Percentiles rank a stretch among this genome's conserved stretches.
These are phyloP conservation scores for Borostomias antarcticus DNA, from an alignment of 2,797 vertebrate genomes.

Conservation along the genomic window DNA sequence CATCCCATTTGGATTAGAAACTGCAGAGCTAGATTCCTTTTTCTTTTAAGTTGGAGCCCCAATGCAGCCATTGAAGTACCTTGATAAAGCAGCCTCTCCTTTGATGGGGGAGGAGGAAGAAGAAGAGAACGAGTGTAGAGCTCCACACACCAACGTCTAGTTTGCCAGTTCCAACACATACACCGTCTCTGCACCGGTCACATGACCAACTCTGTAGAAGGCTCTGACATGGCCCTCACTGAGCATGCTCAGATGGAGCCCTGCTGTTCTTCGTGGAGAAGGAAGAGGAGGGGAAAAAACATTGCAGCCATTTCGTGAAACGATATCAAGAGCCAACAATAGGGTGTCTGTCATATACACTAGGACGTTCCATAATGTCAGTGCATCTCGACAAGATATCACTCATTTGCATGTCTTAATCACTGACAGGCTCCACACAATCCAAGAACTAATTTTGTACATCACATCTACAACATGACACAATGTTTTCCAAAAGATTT, in stretches of 20 bases:
- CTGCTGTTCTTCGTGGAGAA: slow-evolving; percentile 56
- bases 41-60: slow-evolving; percentile 34
- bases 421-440: not conserved
- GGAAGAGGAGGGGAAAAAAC: slow-evolving; percentile 48
- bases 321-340: slow-evolving; percentile 34
- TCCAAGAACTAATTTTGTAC: not conserved
- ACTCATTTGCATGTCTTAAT: not conserved
- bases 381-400: not conserved
- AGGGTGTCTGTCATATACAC: slow-evolving; percentile 4
- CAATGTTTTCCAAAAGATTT: not conserved
- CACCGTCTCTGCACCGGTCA: slow-evolving; percentile 55
- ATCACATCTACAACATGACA: not conserved
- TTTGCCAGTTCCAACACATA: slow-evolving; percentile 47
- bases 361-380: slow-evolving; percentile 13
- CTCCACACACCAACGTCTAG: slow-evolving; percentile 52
- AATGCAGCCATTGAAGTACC: slow-evolving; percentile 49
- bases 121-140: slow-evolving; percentile 36
- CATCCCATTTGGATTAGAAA: no score
- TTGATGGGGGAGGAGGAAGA: slow-evolving; percentile 47
- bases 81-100: slow-evolving; percentile 50
- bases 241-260: slow-evolving; percentile 65
- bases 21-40: no score
- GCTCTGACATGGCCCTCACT: slow-evolving; percentile 56
- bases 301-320: slow-evolving; percentile 61
- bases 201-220: slow-evolving; percentile 59